Base-by-base conservation (phyloP, 2,888 invertebrate genomes). In the Prionchulus punctatus region DNA sequence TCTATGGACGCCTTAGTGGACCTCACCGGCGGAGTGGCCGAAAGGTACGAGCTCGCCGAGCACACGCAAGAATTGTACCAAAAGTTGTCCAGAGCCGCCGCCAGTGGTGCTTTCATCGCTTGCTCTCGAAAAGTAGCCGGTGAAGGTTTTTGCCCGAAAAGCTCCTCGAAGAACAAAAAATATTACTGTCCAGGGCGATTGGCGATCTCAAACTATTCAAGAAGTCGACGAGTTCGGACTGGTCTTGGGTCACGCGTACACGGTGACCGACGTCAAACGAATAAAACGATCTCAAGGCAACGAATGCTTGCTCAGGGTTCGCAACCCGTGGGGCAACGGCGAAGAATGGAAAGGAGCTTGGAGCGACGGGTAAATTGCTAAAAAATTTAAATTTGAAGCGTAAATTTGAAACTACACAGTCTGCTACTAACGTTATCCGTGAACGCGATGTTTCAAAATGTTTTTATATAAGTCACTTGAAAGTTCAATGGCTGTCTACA, bases 271-370 rank as follows among this genome's bases (percentile, higher is more conserved):
- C 12, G 70, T 72, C 43, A 67, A 69, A 48, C 66, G 67, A 61
- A 70, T 75, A 57, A n/a, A n/a, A n/a, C n/a, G n/a, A n/a, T n/a
- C n/a, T n/a, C n/a, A n/a, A 18, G 63, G 62, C 7, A 61, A 61
- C 26, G 67, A 69, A 55, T 66, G 68, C 51, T 61, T 76, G 45
- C 62, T 76, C 3, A 58, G 75, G n/a, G 67, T 76, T 12, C 59
- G 74, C 30, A 76, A 75, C 63, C 75, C 75, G 0, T 76, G 75
- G 75, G 75, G 73, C 4, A 71, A 73, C 62, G 71, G 68, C 15
- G 72, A 71, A 2, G 75, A 76, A 62, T 76, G 76, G 75, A 74
- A 70, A 28, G 76, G 76, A 2, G 70, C 71, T 1, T 76, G 75
- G 76, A 70, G 71, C 65, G 76, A 73, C 60, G 65, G 67, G 73